A percentile compares a stretch with the other conserved stretches of the same genome.
These are phyloP conservation scores for Urocyon cinereoargenteus DNA, from an alignment of 2,797 vertebrate genomes.

Conservation along the genomic window DNA sequence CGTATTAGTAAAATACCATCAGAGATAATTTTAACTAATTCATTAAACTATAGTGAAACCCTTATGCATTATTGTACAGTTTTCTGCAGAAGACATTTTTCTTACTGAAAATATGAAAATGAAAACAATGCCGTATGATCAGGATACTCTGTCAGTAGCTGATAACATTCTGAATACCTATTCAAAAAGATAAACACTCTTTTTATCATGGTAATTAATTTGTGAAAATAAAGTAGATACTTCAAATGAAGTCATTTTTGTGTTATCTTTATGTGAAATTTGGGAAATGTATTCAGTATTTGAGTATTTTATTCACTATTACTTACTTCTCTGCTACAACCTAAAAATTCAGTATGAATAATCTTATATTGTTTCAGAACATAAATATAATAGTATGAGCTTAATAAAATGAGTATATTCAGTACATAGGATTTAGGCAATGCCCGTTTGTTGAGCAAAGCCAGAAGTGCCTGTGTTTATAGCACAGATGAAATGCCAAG, in stretches of 20 bases:
- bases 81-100: constrained; percentile 10
- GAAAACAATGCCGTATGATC: not conserved
- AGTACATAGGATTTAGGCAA: not conserved
- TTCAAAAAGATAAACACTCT: constrained; percentile 28
- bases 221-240: not conserved
- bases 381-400: not conserved
- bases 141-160: not conserved
- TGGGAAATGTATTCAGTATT: not conserved
- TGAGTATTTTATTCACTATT: not conserved
- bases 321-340: not conserved
- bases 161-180: not conserved
- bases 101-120: not conserved
- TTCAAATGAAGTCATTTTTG: constrained; percentile 29
- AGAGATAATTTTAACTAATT: not conserved
- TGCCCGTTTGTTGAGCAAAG: not conserved
- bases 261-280: not conserved
- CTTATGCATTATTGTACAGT: not conserved
- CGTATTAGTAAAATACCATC: not conserved
- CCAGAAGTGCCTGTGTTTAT: not conserved
- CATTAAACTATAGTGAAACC: not conserved
- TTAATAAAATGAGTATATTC: not conserved
- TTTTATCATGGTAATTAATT: constrained; percentile 8
- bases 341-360: not conserved
- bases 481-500: constrained; percentile 17
- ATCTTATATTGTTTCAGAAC: not conserved